A percentile compares a stretch with the other conserved stretches of the same genome.
Conservation (phyloP, 1,140 invertebrate species). For the Antheraea mylitta region DNA sequence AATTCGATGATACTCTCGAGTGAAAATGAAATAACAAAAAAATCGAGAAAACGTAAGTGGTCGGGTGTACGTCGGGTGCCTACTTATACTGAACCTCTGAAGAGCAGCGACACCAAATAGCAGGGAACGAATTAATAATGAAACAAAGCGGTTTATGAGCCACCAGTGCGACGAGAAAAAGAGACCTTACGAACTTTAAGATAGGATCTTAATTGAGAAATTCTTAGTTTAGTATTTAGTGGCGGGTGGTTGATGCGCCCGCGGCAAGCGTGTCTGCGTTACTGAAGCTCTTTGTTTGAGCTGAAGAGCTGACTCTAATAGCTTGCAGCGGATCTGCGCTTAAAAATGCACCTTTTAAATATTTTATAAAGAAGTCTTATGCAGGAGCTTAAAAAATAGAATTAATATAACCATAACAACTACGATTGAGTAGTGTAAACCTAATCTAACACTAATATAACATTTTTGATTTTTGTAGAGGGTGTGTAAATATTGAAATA, state of each 20-base stretch:
- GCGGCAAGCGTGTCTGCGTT: conserved; percentile 58
- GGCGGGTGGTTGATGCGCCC: conserved; percentile 41
- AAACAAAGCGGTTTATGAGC: conserved; percentile 62
- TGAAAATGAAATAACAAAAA: conserved; percentile 34
- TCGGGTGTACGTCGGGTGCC: conserved; percentile 46
- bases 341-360: conserved; percentile 73
- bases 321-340: conserved; percentile 70
- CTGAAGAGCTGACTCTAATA: conserved; percentile 75
- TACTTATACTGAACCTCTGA: conserved; percentile 55
- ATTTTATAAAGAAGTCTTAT: conserved; percentile 61
- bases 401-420: conserved; percentile 13
- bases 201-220: conserved; percentile 61
- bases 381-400: conserved; percentile 36
- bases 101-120: conserved; percentile 73
- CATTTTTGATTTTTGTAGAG: too few relatives aligned
- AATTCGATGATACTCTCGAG: conserved; percentile 7
- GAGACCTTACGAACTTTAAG: conserved; percentile 44
- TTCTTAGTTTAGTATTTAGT: conserved; percentile 46
- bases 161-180: conserved; percentile 34
- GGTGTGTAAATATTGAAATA: too few relatives aligned
- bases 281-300: conserved; percentile 72
- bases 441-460: too few relatives aligned
- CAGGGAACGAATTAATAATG: conserved; percentile 67
- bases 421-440: background rate
- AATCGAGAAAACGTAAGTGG: conserved; percentile 30